Evolutionary conservation across 2,888 invertebrate species (phyloP), one percentile per base, ranked within the genome.

Genomic region (Polydrusus tereticollis): DNA sequence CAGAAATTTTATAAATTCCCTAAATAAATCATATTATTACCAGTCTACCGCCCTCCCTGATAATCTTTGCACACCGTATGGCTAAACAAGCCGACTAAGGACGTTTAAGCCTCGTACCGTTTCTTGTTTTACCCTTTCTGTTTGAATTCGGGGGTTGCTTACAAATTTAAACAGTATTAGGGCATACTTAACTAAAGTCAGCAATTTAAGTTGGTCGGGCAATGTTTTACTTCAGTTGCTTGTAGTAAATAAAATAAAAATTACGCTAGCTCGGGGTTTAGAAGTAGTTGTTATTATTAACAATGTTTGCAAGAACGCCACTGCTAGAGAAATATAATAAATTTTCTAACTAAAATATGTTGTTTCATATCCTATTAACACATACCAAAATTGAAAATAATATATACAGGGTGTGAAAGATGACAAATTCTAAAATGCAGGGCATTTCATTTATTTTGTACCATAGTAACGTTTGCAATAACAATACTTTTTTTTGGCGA

Each of bases 151-250:
- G 10, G 21, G 10, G 59, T 59, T 41, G 59, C 59, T 59, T 59
- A 45, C 60, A 45, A 47, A 23, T 47, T 47, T 21, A 45, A 33
- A 50, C 50, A 16, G 50, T 45, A 50, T 63, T 63, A 63, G 10
- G 29, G 63, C 33, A 26, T 36, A n/a, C 59, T 47, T 47, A 47
- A 47, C 21, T 20, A 23, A 23, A 47, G 21, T n/a, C 23, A 47
- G 20, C 18, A 10, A 20, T 20, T 45, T 20, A 45, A 20, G 6
- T 45, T 45, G 8, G 18, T 45, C 12, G 20, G 20, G 20, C 21
- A 47, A 21, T 47, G 23, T 21, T 23, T n/a, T 47, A 1, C 12
- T 10, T 10, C 12, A 47, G 21, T 23, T 21, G 12, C 23, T 47
- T 47, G 12, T 21, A 5, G 20, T 45, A 45, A 45, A 45, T 21